Percentiles rank a stretch among this genome's conserved stretches.
Evolutionary conservation across 2,888 invertebrate species (phyloP).

Genomic region (Calephelis perditalis): DNA sequence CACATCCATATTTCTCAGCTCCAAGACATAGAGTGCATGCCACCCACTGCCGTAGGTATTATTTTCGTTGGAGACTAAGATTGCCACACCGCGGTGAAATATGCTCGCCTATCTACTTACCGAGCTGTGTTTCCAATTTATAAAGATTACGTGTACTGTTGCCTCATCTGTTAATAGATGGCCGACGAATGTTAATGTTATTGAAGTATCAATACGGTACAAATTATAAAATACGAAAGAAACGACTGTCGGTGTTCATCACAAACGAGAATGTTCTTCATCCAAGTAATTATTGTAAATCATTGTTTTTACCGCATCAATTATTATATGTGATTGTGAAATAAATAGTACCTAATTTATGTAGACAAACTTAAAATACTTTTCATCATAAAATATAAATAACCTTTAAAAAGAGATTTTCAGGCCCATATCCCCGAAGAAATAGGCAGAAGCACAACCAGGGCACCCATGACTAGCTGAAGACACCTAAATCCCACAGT

Average conservation of each 20-base stretch:
- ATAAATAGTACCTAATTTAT: too few relatives aligned
- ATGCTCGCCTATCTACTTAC: slow-evolving; percentile 42
- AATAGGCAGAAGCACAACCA: too few relatives aligned
- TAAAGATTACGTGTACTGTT: slow-evolving; percentile 38
- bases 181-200: slow-evolving; percentile 13
- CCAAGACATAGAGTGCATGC: slow-evolving; percentile 50
- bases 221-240: slow-evolving; percentile 6
- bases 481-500: too few relatives aligned
- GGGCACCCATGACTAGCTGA: too few relatives aligned
- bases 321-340: too few relatives aligned
- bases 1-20: slow-evolving; percentile 26
- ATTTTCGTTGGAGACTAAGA: slow-evolving; percentile 53
- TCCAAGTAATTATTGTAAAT: too few relatives aligned
- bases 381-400: too few relatives aligned
- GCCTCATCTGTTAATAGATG: slow-evolving; percentile 14
- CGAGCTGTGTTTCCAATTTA: slow-evolving; percentile 39
- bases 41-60: slow-evolving; percentile 57
- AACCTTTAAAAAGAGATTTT: too few relatives aligned
- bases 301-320: too few relatives aligned
- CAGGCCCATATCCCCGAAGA: too few relatives aligned
- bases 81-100: slow-evolving; percentile 59
- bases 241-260: not conserved
- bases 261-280: too few relatives aligned
- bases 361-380: too few relatives aligned
- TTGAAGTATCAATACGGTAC: slow-evolving; percentile 1